phyloP scores from a whole-genome alignment of 2,113 vertebrate genomes.

The Bettongia penicillata region DNA sequence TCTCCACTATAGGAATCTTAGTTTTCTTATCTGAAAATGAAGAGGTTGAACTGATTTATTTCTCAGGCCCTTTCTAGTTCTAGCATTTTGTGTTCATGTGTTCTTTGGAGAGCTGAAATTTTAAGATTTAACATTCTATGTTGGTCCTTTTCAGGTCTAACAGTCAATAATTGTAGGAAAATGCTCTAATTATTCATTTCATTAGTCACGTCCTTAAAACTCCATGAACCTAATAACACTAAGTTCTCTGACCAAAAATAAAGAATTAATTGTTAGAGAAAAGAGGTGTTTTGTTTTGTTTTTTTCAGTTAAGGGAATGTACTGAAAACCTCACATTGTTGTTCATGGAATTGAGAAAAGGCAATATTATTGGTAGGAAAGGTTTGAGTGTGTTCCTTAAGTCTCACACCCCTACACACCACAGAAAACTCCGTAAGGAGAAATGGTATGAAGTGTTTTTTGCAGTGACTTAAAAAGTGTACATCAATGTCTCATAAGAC shows the following conservation, averaged over 20 bases:
- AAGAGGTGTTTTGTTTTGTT: not conserved
- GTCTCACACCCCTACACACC: not conserved
- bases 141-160: not conserved
- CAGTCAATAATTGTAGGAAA: not conserved
- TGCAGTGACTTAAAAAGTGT: not conserved
- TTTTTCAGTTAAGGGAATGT: not conserved
- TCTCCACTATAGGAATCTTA: not conserved
- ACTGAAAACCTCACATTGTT: not conserved
- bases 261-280: not conserved
- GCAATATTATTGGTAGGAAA: not conserved
- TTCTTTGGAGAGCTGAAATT: not conserved
- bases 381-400: not conserved
- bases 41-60: not conserved
- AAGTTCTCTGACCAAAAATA: conserved; percentile 3
- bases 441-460: not conserved
- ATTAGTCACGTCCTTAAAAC: not conserved
- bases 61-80: not conserved
- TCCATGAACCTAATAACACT: not conserved
- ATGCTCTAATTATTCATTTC: not conserved
- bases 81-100: not conserved
- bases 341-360: not conserved
- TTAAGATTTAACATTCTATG: not conserved
- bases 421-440: conserved; percentile 9
- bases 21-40: not conserved
- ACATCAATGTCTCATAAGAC: not conserved